A percentile compares a stretch with the other conserved stretches of the same genome.
Evolutionary conservation across 1,140 invertebrate genomes (phyloP).

Genomic region (Belonocnema kinseyi): DNA sequence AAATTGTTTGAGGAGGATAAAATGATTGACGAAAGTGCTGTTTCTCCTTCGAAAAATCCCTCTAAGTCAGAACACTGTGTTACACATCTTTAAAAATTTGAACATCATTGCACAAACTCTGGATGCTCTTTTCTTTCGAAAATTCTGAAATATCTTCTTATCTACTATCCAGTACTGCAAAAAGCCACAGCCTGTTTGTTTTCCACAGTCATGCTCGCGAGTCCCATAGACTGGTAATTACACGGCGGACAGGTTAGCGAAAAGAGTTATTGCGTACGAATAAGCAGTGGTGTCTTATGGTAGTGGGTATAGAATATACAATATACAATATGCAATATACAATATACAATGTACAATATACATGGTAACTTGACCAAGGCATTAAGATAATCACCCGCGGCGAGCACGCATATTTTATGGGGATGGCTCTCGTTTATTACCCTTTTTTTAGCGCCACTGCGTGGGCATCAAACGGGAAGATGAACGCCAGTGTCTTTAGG

Average conservation of each 20-base stretch:
- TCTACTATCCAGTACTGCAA: not conserved
- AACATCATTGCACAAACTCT: not conserved
- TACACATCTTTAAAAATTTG: too few relatives aligned
- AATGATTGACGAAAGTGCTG: too few relatives aligned
- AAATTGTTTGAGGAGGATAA: too few relatives aligned
- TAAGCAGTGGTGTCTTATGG: conserved; percentile 55
- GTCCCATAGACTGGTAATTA: conserved; percentile 56
- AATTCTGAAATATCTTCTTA: not conserved
- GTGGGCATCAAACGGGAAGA: conserved; percentile 45
- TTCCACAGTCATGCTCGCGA: conserved; percentile 11
- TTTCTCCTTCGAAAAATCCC: too few relatives aligned
- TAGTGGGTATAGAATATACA: conserved; percentile 46
- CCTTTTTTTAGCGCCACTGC: conserved; percentile 39
- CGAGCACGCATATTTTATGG: conserved; percentile 55
- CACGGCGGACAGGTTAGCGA: conserved; percentile 58
- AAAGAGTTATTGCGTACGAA: conserved; percentile 59
- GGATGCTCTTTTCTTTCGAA: not conserved
- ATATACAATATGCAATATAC: not conserved
- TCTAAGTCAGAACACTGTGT: too few relatives aligned
- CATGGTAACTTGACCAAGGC: conserved; percentile 54
- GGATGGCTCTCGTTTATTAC: conserved; percentile 43
- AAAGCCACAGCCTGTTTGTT: conserved; percentile 4
- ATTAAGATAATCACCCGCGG: conserved; percentile 62
- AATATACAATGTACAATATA: not conserved
- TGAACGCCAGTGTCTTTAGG: conserved; percentile 38